A percentile compares a stretch with the other conserved stretches of the same genome.
These are phyloP conservation scores for Acomys russatus DNA, from an alignment of 2,797 vertebrate species.

Conservation along the genomic window DNA sequence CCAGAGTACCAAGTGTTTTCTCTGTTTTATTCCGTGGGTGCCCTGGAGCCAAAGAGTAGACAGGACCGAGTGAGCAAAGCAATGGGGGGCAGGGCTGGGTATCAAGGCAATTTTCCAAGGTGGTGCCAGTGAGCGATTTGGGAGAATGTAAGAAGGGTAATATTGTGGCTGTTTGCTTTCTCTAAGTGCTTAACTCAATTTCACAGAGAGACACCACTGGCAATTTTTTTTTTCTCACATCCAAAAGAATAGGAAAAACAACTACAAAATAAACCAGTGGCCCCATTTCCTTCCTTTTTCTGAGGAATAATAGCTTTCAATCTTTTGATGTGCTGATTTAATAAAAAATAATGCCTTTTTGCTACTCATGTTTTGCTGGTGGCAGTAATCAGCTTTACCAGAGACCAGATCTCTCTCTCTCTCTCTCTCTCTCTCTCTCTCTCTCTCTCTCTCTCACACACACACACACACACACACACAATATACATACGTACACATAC, in stretches of 20 bases:
- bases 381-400: constrained; percentile 8
- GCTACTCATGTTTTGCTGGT: constrained; percentile 63
- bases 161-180: constrained; percentile 55
- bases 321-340: constrained; percentile 79
- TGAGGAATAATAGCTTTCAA: constrained; percentile 68
- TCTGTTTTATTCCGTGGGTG: constrained; percentile 71
- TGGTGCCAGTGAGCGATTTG: constrained; percentile 56
- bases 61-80: neutral
- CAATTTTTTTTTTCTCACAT: constrained; percentile 41
- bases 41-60: constrained; percentile 71
- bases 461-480: too few species aligned
- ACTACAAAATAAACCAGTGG: constrained; percentile 69
- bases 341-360: constrained; percentile 30
- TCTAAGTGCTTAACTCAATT: constrained; percentile 73
- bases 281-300: constrained; percentile 76
- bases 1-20: constrained; percentile 74
- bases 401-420: neutral
- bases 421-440: neutral
- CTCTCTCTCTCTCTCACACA: too few species aligned
- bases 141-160: constrained; percentile 68
- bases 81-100: neutral
- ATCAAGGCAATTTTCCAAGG: constrained; percentile 64
- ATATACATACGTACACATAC: neutral
- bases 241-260: constrained; percentile 74
- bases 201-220: constrained; percentile 67